Base-by-base conservation (phyloP, 2,888 invertebrate genomes). In the Macrophya annulata region DNA sequence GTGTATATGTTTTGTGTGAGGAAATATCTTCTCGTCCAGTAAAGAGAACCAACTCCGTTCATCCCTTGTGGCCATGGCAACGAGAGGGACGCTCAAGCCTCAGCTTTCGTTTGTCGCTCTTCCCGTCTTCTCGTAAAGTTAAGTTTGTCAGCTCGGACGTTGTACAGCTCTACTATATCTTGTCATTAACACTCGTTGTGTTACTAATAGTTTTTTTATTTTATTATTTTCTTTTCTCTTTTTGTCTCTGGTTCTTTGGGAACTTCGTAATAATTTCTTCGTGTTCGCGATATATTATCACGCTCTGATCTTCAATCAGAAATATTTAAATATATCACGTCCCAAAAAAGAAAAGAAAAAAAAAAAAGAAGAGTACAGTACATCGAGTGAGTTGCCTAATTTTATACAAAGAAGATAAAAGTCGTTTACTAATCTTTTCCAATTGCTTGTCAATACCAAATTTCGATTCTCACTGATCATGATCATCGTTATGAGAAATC, bases 51-150 rank as follows among this genome's bases (percentile, higher is more conserved):
- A 31, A 6, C 48, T 21, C 12, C 25, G 65, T 83, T 83, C 83
- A 83, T 83, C 68, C 83, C 68, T 37, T 51, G 83, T 68, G 83
- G 25, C 83, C 83, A 83, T 83, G 83, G 83, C 65, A 83, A 83
- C 83, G 83, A 21, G 83, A 45, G 68, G 68, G 71, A 83, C 65
- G 83, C 83, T 31, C 15, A 59, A 59, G 31, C 59, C 21, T 21
- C 55, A 21, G 21, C 31, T 31, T 51, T 43, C 21, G n/a, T 37
- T 31, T 62, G 59, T 62, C 31, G 31, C 81, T 40, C 62, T 37
- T 81, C 17, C 31, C 59, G 72, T 62, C 43, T 59, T 81, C 62
- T 25, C n/a, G 72, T 17, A 48, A 83, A 83, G 83, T 83, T 83
- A 83, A 83, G 83, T 83, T 48, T 71, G 83, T 68, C 83, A 40